Evolutionary conservation across 2,888 invertebrate genomes (phyloP), one percentile per base, ranked within the genome.

Genomic region (Pachliopta kotzebuea): DNA sequence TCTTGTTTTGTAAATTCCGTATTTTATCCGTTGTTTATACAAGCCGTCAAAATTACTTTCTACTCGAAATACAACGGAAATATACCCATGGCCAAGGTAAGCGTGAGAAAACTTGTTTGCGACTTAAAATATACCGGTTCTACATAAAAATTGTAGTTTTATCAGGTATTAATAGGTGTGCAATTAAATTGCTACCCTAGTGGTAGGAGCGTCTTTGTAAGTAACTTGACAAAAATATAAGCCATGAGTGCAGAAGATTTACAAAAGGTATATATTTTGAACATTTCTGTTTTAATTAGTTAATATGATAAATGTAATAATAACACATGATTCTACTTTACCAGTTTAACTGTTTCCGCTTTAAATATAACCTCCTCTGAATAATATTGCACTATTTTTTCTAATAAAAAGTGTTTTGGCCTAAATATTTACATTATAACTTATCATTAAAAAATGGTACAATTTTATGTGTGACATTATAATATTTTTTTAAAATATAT

Each of bases 41-140:
- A 83, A 73, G 74, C 79, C 84, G 83, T 72, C 93, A 94, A 94
- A 92, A 94, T 94, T 93, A 93, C 90, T 87, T 94, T 93, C 92
- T 94, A 94, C 86, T 92, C 93, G 74, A 94, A 94, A 92, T 94
- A 94, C 84, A 93, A 93, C 90, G 93, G 93, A 80, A 92, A 92
- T 84, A 93, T 93, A 90, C 93, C 94, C 84, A 94, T 94, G 92
- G 94, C 94, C 76, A 94, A 94, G 93, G 94, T 94, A 92, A 76
- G 86, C 66, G 63, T 69, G 67, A 66, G 69, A 68, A 71, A 61
- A 61, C 65, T 56, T 42, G 60, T 65, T 65, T 37, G 37, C 14
- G 37, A 45, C 61, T 69, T 67, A 69, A 63, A 83, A 86, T 37
- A 37, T 85, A 86, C 83, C 75, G 68, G 84, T 74, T 66, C 66